Base-by-base conservation (phyloP, 2,113 vertebrate genomes). In the Hiodon tergisus region DNA sequence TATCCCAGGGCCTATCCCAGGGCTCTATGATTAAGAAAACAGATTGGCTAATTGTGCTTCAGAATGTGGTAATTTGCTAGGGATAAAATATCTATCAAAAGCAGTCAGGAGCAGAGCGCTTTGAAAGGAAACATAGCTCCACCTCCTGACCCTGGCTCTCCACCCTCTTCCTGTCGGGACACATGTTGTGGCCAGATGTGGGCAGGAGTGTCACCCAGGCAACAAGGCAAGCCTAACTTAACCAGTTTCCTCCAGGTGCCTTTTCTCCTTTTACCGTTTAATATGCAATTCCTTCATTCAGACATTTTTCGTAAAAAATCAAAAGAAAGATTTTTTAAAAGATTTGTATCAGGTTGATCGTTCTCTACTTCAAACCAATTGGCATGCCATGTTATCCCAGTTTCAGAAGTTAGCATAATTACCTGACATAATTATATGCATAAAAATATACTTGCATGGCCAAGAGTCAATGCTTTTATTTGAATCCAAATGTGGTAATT, bases 121-220 rank as follows among this genome's bases (percentile, higher is more conserved):
- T 87, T 89, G 92, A 93, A 92, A 95, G 91, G 93, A 93, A 94
- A 94, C 93, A 92, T 89, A 90, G 88, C 77, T 85, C 87, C 92
- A 95, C 92, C 93, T 88, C 83, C 69, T 91, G 92, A 93, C 92
- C 93, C 84, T 90, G 88, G 86, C 85, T 88, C 89, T 90, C 92
- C 87, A 87, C 90, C 89, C 87, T 92, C 90, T 94, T 94, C 92
- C 93, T 94, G 91, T 90, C 76, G 71, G 88, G 89, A 85, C 91
- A 93, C 94, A 96, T 94, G 94, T 93, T 97, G 95, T 89, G 87
- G 90, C 95, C 96, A 98, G 95, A 98, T 97, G 95, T 94, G 86
- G 79, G 67, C 65, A 57, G 53, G 54, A 67, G 52, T 55, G 54
- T 31, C 10, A 46, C 59, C 62, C 67, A 51, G 63, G 70, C 79